Conservation (phyloP, 1,140 invertebrate genomes). For the Drosophila pectinifera region DNA sequence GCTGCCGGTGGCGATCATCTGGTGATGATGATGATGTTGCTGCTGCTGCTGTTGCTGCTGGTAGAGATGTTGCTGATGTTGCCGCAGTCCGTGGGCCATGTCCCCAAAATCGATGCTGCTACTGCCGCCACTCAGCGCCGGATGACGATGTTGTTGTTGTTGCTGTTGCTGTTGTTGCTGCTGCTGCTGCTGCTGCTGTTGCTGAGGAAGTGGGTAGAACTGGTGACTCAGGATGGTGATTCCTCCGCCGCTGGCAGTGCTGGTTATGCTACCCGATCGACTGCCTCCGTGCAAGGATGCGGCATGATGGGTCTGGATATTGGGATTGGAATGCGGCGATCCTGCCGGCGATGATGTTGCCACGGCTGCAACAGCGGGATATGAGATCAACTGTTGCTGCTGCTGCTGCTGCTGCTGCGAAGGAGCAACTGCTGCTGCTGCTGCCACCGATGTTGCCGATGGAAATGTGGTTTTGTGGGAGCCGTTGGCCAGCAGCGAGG, state of each 20-base stretch:
- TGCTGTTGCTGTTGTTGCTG: constrained; percentile 25
- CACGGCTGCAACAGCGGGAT: constrained; percentile 72
- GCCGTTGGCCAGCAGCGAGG: constrained; percentile 69
- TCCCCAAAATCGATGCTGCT: constrained; percentile 80
- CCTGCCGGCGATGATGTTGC: constrained; percentile 37
- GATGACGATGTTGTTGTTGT: constrained; percentile 59
- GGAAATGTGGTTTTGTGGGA: constrained; percentile 71
- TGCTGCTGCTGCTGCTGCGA: constrained; percentile 25
- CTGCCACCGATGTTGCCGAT: constrained; percentile 34
- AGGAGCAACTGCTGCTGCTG: constrained; percentile 28
- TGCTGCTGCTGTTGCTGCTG: constrained; percentile 51
- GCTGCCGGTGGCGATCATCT: constrained; percentile 58
- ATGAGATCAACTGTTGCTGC: constrained; percentile 85
- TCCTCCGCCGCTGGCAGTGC: constrained; percentile 63
- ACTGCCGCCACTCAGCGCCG: constrained; percentile 62
- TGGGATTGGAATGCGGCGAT: constrained; percentile 60
- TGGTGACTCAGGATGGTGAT: constrained; percentile 57
- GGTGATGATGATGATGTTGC: constrained; percentile 59
- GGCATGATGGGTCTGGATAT: constrained; percentile 48
- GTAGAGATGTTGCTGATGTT: constrained; percentile 78
- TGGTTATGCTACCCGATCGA: constrained; percentile 80
- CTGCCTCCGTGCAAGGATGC: constrained; percentile 64
- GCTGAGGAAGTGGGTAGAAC: constrained; percentile 38
- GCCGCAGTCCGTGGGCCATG: constrained; percentile 80
- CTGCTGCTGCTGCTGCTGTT: constrained; percentile 45